Percentiles rank a stretch among this genome's conserved stretches.
phyloP scores from a whole-genome alignment of 2,888 invertebrate species.

The Phyto melanocephala region DNA sequence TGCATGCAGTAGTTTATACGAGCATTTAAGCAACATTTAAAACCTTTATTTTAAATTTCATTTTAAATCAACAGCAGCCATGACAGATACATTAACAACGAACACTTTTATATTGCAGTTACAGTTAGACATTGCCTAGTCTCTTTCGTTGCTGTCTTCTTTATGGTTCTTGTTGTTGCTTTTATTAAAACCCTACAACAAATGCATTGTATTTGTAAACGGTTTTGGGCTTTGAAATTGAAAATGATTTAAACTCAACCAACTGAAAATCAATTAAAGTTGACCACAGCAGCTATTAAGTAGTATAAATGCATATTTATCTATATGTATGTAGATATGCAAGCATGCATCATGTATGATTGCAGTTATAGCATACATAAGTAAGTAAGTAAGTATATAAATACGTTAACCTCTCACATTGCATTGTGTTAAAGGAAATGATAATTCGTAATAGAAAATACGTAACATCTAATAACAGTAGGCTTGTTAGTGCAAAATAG shows the following conservation, averaged over 20 bases:
- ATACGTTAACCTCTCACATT: constrained; percentile 41
- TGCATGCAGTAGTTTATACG: constrained; percentile 12
- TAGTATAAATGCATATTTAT: background rate
- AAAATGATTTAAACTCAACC: constrained; percentile 61
- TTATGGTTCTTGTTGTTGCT: background rate
- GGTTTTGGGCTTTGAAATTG: constrained; percentile 38
- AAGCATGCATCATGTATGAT: background rate
- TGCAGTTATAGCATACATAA: background rate
- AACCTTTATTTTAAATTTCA: constrained; percentile 47
- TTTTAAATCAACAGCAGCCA: constrained; percentile 19
- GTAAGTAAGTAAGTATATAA: constrained; percentile 11
- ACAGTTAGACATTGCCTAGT: background rate
- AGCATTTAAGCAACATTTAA: constrained; percentile 30
- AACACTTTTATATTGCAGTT: background rate
- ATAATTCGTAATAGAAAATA: constrained; percentile 35
- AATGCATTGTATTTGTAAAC: constrained; percentile 20
- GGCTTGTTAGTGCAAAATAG: background rate
- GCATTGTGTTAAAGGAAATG: constrained; percentile 11
- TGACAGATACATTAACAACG: background rate
- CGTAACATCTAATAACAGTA: constrained; percentile 41
- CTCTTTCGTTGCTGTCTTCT: too few species aligned
- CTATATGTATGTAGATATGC: background rate
- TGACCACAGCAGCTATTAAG: constrained; percentile 63
- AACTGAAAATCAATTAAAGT: constrained; percentile 62
- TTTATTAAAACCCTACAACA: constrained; percentile 20